phyloP scores from a whole-genome alignment of 2,888 invertebrate genomes.

The Furcula furcula region DNA sequence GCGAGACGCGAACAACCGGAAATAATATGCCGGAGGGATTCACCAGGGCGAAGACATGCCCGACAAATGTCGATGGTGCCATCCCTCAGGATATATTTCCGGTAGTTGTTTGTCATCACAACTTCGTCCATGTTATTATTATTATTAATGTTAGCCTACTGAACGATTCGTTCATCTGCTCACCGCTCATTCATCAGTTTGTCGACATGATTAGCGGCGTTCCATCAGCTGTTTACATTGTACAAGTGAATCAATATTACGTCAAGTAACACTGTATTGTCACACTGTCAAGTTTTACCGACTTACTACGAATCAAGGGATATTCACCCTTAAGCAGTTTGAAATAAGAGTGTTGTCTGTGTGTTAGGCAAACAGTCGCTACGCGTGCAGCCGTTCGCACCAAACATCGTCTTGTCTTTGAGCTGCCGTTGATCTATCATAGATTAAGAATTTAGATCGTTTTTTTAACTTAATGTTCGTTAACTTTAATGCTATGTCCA shows the following conservation, averaged over 20 bases:
- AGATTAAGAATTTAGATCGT: slow-evolving; percentile 41
- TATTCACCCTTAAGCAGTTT: slow-evolving; percentile 25
- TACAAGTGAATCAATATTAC: slow-evolving; percentile 46
- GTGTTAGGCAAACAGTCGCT: slow-evolving; percentile 36
- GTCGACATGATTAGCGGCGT: slow-evolving; percentile 45
- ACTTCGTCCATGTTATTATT: too few relatives aligned
- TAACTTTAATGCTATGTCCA: too few relatives aligned
- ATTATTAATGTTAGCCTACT: slow-evolving; percentile 15
- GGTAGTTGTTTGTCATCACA: too few relatives aligned
- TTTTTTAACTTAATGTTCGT: too few relatives aligned
- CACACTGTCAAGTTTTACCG: slow-evolving; percentile 27
- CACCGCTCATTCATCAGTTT: slow-evolving; percentile 39
- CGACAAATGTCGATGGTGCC: too few relatives aligned
- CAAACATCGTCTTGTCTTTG: slow-evolving; percentile 58
- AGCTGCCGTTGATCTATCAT: slow-evolving; percentile 58
- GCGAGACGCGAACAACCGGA: too few relatives aligned
- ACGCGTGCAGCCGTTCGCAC: slow-evolving; percentile 48
- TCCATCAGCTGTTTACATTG: slow-evolving; percentile 39
- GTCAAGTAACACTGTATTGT: slow-evolving; percentile 50
- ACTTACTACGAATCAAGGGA: slow-evolving; percentile 12
- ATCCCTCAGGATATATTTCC: too few relatives aligned
- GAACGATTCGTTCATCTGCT: slow-evolving; percentile 32
- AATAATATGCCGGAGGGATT: too few relatives aligned
- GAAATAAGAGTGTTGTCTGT: slow-evolving; percentile 22
- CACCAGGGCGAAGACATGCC: slow-evolving; percentile 16